Evolutionary conservation across 1,140 invertebrate species (phyloP).

Genomic region (Neodiprion virginianus): DNA sequence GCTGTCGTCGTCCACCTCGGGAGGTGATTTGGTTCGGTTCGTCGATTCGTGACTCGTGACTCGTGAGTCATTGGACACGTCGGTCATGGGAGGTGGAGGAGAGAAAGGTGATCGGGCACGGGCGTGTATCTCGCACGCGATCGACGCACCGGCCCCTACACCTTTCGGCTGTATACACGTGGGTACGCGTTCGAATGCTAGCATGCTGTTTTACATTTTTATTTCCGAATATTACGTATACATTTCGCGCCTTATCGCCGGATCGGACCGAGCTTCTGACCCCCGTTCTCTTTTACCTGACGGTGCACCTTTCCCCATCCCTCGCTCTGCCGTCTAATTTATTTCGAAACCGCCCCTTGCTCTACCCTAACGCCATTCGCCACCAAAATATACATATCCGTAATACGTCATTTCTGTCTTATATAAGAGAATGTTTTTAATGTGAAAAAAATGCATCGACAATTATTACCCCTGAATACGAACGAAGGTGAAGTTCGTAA

Average conservation of each 20-base stretch:
- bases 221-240: constrained; percentile 12
- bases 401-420: too few relatives aligned
- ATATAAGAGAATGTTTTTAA: too few relatives aligned
- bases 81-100: background rate
- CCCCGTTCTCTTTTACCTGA: background rate
- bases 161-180: background rate
- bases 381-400: too few relatives aligned
- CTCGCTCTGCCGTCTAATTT: background rate
- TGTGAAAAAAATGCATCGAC: too few relatives aligned
- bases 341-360: background rate
- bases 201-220: constrained; percentile 12
- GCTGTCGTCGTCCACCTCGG: too few relatives aligned
- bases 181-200: background rate
- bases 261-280: background rate
- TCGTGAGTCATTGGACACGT: background rate
- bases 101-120: background rate
- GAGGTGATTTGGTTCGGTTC: too few relatives aligned
- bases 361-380: too few relatives aligned
- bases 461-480: too few relatives aligned
- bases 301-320: background rate
- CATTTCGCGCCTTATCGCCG: background rate
- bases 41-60: too few relatives aligned
- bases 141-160: background rate
- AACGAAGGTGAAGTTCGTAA: too few relatives aligned
- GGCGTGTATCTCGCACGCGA: constrained; percentile 6